phyloP scores from a whole-genome alignment of 2,113 vertebrate genomes.

The Diadophis punctatus region DNA sequence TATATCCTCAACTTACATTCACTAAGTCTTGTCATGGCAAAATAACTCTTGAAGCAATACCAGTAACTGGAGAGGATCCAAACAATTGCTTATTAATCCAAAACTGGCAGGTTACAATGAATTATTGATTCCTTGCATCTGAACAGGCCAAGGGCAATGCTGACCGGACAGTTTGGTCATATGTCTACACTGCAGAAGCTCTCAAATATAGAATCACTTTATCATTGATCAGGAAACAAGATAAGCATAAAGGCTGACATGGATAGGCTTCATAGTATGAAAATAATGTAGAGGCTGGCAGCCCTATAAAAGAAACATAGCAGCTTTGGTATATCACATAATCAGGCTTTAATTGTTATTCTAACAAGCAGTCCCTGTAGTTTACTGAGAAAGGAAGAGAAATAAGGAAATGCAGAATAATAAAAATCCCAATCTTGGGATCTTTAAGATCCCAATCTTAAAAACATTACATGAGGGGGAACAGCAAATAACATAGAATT shows the following conservation, averaged over 20 bases:
- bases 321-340: not conserved
- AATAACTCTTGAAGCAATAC: not conserved
- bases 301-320: not conserved
- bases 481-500: not conserved
- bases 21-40: not conserved
- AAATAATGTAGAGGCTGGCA: not conserved
- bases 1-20: not conserved
- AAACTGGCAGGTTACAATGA: not conserved
- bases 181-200: not conserved
- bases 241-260: not conserved
- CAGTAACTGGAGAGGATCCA: not conserved
- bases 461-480: not conserved
- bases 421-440: not conserved
- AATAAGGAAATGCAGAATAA: not conserved
- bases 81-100: not conserved
- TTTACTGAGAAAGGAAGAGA: not conserved
- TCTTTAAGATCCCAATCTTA: too few species aligned
- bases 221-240: not conserved
- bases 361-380: not conserved
- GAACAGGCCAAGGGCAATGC: not conserved
- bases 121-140: not conserved
- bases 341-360: not conserved
- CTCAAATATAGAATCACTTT: not conserved
- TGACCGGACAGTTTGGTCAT: not conserved
- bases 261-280: not conserved